Evolutionary conservation across 1,140 invertebrate species (phyloP).

Genomic region (Rhopalosiphum maidis): DNA sequence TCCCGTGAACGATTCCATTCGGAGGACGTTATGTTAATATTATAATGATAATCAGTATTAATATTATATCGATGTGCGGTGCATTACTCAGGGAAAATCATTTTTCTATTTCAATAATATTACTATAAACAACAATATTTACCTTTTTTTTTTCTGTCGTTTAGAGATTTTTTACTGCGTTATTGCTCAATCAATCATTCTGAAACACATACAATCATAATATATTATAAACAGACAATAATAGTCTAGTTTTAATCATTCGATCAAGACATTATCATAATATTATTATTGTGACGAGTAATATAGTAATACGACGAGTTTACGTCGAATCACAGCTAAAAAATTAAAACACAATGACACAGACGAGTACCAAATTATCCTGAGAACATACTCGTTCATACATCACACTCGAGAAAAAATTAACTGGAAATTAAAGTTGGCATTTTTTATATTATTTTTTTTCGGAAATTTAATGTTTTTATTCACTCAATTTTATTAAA

Average conservation of each 20-base stretch:
- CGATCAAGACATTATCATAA: background rate
- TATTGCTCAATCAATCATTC: background rate
- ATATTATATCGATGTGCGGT: background rate
- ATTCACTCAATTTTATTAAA: background rate
- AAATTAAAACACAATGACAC: background rate
- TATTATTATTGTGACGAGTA: background rate
- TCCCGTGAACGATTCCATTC: background rate
- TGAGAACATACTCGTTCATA: background rate
- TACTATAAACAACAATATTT: background rate
- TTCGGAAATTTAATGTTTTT: background rate
- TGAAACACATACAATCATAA: background rate
- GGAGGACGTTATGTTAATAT: background rate
- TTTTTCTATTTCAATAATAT: background rate
- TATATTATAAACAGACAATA: background rate
- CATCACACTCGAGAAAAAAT: background rate
- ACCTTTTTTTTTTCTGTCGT: background rate
- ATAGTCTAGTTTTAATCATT: background rate
- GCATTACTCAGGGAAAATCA: background rate
- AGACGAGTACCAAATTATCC: background rate
- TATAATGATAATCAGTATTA: no score
- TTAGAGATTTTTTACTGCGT: background rate
- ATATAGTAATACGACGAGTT: background rate
- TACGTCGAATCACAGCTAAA: background rate
- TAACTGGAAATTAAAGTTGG: conserved; percentile 5
- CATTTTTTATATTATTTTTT: background rate